Conservation (phyloP, 2,888 invertebrate genomes). For the Anaspis maculata region DNA sequence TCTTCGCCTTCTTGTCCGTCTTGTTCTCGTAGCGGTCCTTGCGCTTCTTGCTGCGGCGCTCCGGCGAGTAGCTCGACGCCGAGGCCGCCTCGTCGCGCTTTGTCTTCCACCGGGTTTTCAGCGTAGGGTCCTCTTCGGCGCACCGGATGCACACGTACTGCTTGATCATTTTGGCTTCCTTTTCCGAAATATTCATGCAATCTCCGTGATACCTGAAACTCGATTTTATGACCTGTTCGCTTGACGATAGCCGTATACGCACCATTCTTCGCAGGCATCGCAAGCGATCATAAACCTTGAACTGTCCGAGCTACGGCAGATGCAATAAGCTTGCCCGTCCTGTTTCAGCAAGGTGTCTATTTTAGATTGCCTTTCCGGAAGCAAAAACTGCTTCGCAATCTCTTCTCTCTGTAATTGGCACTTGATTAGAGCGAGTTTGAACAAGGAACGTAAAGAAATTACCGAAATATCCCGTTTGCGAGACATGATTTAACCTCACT, state of each 20-base stretch:
- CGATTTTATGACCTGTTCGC: no score
- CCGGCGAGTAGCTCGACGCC: conserved; percentile 22
- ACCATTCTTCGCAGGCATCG: conserved; percentile 95
- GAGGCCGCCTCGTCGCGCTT: conserved; percentile 30
- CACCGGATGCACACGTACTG: conserved; percentile 88
- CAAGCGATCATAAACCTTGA: conserved; percentile 97
- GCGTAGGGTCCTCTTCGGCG: conserved; percentile 70
- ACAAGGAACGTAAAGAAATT: conserved; percentile 10
- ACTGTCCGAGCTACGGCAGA: conserved; percentile 89
- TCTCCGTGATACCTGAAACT: conserved; percentile 83
- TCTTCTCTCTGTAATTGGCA: conserved; percentile 64
- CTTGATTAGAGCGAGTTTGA: not conserved
- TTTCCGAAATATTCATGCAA: conserved; percentile 90
- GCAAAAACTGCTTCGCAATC: conserved; percentile 79
- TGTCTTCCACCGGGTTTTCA: conserved; percentile 50
- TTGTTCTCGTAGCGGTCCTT: conserved; percentile 35
- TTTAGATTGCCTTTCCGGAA: conserved; percentile 85
- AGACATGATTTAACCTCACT: conserved; percentile 22
- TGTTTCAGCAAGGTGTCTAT: conserved; percentile 80
- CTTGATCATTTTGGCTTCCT: conserved; percentile 87
- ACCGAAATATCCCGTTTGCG: conserved; percentile 29
- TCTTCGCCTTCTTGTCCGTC: conserved; percentile 43
- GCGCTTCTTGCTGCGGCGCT: conserved; percentile 30
- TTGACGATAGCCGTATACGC: no score
- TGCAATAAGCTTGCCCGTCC: conserved; percentile 89